A percentile compares a stretch with the other conserved stretches of the same genome.
These are phyloP conservation scores for Nemurella pictetii DNA, from an alignment of 2,888 invertebrate genomes.

Conservation along the genomic window DNA sequence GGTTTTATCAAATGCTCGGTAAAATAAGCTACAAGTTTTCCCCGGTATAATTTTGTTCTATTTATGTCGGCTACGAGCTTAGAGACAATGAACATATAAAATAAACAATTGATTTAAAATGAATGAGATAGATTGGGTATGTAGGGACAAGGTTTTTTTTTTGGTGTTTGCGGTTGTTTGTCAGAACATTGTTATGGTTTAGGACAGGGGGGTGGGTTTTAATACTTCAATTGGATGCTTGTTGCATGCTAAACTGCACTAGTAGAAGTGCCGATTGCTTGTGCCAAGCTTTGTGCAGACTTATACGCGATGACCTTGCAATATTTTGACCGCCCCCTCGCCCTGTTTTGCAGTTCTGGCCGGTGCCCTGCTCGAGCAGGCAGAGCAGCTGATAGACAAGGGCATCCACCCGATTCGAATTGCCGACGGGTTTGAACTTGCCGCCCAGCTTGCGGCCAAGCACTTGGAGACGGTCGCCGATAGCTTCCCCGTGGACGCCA, in stretches of 20 bases:
- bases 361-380: conserved; percentile 93
- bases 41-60: background rate
- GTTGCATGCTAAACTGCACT: background rate
- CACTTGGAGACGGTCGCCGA: conserved; percentile 89
- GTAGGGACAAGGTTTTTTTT: no score
- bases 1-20: background rate
- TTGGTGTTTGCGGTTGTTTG: no score
- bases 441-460: conserved; percentile 83
- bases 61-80: background rate
- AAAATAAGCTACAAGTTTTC: background rate
- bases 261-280: background rate
- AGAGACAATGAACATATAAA: no score
- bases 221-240: no score
- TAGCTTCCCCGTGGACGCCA: conserved; percentile 80
- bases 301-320: no score
- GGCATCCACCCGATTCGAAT: conserved; percentile 99
- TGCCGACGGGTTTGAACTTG: conserved; percentile 97
- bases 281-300: background rate
- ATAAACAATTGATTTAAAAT: no score
- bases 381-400: conserved; percentile 86
- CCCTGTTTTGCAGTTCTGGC: conserved; percentile 64
- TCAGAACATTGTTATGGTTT: no score
- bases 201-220: no score
- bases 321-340: conserved; percentile 46
- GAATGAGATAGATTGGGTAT: no score